Conservation (phyloP, 2,888 invertebrate species). For the Drosophila pegasa region DNA sequence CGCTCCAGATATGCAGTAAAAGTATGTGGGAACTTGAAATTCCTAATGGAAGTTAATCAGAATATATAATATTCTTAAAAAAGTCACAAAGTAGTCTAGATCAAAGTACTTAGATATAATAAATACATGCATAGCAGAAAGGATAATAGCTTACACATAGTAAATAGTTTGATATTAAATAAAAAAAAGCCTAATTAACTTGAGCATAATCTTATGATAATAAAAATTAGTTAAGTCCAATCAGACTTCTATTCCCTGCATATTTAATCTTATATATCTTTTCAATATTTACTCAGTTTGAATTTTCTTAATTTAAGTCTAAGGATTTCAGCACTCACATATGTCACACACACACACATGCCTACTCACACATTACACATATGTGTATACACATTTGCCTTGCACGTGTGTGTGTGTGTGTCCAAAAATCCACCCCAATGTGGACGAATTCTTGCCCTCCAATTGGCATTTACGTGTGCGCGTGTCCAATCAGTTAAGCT, state of each 20-base stretch:
- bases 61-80: not conserved
- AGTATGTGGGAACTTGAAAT: not conserved
- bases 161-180: too few species aligned
- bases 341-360: not conserved
- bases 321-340: not conserved
- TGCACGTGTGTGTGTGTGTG: constrained; percentile 22
- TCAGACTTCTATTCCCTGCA: not conserved
- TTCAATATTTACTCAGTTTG: not conserved
- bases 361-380: not conserved
- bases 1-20: not conserved
- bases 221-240: not conserved
- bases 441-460: constrained; percentile 59
- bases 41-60: not conserved
- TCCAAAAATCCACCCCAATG: constrained; percentile 64
- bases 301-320: not conserved
- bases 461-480: constrained; percentile 78
- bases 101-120: too few species aligned
- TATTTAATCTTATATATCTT: not conserved
- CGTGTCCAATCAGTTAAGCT: constrained; percentile 63
- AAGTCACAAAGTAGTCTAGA: not conserved
- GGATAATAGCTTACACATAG: too few species aligned
- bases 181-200: not conserved
- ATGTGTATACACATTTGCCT: constrained; percentile 29
- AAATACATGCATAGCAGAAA: too few species aligned
- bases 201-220: not conserved